These are phyloP conservation scores for Drosophila niveifrons DNA, from an alignment of 2,888 invertebrate species.

Conservation along the genomic window DNA sequence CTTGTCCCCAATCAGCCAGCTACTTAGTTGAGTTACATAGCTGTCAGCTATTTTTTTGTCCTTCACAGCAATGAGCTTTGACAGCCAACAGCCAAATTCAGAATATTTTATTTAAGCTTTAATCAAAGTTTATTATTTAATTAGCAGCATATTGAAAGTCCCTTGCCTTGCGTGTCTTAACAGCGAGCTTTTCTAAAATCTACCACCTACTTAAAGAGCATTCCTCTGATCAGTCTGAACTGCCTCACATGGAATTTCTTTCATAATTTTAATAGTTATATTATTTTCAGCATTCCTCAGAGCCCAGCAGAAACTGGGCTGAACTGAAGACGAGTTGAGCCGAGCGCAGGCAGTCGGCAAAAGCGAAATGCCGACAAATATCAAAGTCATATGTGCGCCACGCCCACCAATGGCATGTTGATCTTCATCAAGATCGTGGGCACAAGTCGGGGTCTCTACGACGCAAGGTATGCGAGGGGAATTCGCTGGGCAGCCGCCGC, in stretches of 20 bases:
- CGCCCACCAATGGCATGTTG: constrained; percentile 76
- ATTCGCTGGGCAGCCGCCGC: constrained; percentile 14
- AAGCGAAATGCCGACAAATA: constrained; percentile 78
- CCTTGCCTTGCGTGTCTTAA: background rate
- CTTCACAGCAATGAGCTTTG: background rate
- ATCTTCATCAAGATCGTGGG: constrained; percentile 82
- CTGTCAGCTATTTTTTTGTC: background rate
- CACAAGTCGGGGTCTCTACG: constrained; percentile 4
- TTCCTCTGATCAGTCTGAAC: background rate
- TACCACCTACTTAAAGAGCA: constrained; percentile 38
- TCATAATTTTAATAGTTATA: constrained; percentile 79
- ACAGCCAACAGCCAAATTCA: background rate
- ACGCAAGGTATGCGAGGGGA: background rate
- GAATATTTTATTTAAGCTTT: too few relatives aligned
- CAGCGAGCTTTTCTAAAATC: background rate
- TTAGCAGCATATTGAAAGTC: background rate
- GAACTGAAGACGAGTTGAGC: constrained; percentile 7
- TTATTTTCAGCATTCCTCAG: constrained; percentile 71
- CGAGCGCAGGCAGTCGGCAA: constrained; percentile 34
- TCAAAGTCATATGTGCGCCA: constrained; percentile 81
- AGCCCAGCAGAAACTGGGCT: constrained; percentile 13
- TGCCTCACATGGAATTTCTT: constrained; percentile 19
- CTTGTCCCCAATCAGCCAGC: background rate
- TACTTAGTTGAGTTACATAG: background rate
- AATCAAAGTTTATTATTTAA: background rate